Conservation (phyloP, 2,113 vertebrate genomes). For the Chloroceryle aenea region DNA sequence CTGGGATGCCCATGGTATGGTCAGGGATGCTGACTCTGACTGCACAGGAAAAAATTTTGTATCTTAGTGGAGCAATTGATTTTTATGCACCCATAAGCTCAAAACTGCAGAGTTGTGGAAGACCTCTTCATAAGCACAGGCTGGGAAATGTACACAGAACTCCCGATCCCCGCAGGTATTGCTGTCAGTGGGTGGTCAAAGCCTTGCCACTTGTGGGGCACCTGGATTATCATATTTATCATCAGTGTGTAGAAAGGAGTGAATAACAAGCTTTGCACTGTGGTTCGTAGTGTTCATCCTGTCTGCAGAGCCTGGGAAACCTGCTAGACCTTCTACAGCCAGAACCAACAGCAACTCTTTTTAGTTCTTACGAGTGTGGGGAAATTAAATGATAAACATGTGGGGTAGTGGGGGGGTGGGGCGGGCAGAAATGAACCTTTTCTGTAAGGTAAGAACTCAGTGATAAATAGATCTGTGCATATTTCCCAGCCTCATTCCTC, state of each 20-base stretch:
- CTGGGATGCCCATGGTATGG: background rate
- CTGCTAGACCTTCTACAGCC: background rate
- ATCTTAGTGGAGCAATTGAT: background rate
- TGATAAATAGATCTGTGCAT: constrained; percentile 62
- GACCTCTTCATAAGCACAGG: background rate
- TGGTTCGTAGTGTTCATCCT: background rate
- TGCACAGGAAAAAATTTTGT: background rate
- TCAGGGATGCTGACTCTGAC: background rate
- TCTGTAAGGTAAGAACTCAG: constrained; percentile 11
- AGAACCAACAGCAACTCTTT: background rate
- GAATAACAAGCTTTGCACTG: background rate
- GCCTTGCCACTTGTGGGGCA: background rate
- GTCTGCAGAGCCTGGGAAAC: background rate
- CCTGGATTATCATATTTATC: background rate
- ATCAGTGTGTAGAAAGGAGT: background rate
- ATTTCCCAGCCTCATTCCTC: constrained; percentile 66
- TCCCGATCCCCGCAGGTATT: background rate
- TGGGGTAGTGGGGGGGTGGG: rapidly evolving
- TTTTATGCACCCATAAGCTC: background rate
- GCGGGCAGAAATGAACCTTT: background rate
- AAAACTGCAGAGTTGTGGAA: background rate
- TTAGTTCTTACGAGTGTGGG: background rate
- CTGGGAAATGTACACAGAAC: rapidly evolving
- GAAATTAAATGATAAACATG: background rate
- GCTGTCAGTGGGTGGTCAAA: background rate